A percentile compares a stretch with the other conserved stretches of the same genome.
Conservation (phyloP, 2,113 vertebrate species). For the Pelobates fuscus region DNA sequence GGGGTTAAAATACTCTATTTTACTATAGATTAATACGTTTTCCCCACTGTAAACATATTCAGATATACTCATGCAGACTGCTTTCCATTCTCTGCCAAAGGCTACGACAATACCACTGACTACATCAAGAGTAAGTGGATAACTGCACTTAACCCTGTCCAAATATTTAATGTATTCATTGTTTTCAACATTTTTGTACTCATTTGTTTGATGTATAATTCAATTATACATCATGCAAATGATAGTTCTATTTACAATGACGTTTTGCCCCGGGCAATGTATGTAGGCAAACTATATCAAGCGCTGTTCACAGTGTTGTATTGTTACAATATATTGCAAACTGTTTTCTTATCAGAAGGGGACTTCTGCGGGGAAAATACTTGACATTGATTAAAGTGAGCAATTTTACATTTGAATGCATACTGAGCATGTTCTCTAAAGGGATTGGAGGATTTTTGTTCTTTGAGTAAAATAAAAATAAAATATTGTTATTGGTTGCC, state of each 20-base stretch:
- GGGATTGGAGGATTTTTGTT: constrained; percentile 16
- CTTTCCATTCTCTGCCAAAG: neutral
- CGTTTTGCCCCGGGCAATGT: constrained; percentile 34
- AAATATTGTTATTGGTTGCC: constrained; percentile 15
- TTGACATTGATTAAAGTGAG: constrained; percentile 49
- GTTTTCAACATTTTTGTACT: constrained; percentile 24
- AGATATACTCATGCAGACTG: neutral
- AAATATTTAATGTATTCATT: constrained; percentile 28
- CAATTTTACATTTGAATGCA: constrained; percentile 46
- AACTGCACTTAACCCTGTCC: constrained; percentile 31
- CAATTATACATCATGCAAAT: constrained; percentile 45
- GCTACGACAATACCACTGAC: neutral
- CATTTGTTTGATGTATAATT: constrained; percentile 41
- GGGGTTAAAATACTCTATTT: too few relatives aligned
- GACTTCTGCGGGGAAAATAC: constrained; percentile 41
- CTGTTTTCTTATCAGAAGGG: constrained; percentile 41
- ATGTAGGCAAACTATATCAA: constrained; percentile 11
- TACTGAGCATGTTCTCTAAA: constrained; percentile 29
- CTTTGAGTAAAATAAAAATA: neutral
- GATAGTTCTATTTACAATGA: constrained; percentile 39
- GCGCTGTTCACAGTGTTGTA: neutral
- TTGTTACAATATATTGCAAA: constrained; percentile 33
- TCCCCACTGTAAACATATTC: neutral
- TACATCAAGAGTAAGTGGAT: neutral
- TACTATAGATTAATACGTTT: neutral